Evolutionary conservation across 2,797 vertebrate species (phyloP), one percentile per base, ranked within the genome.

Genomic region (Phalanger gymnotis): DNA sequence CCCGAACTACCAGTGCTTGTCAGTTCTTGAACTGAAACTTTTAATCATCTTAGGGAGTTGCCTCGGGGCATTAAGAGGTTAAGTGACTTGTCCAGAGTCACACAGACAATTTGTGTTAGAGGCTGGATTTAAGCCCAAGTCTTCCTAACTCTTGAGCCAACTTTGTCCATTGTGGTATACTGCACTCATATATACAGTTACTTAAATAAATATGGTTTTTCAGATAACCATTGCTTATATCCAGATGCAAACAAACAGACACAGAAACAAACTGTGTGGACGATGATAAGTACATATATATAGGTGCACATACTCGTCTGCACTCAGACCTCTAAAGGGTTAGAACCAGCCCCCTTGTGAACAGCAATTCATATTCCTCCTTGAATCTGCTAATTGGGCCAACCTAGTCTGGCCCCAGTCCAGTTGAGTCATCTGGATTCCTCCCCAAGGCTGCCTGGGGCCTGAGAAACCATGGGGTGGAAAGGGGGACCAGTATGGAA

Each of bases 361-460:
- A 53, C 81, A 28, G 27, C 56, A n/a, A 53, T 52, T 92, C 30
- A 53, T 31, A 96, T 90, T 92, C 93, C 91, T 96, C 90, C 93
- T 90, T 16, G 31, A 73, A 94, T 66, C 95, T 90, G 61, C 92
- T 95, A 22, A 92, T 91, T 93, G 94, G 87, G 66, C 81, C 90
- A 11, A 0, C 58, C 95, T 94, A 91, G 53, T 91, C 53, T 90
- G 95, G 93, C 90, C 53, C 16, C 11, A 66, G 92, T 30, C 93
- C 92, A 58, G 91, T 90, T 94, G 94, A 96, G 93, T 97, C 97
- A 96, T 93, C n/a, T 0, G 94, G 94, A 73, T 55, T n/a, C 53
- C 10, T 52, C 90, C 90, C 47, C 54, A 54, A 90, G 51, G 95
- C 19, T 34, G 93, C 53, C 93, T 93, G 6, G 1, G 51, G 58